Base-by-base conservation (phyloP, 2,797 vertebrate species). In the Hapalemur alaotrensis region DNA sequence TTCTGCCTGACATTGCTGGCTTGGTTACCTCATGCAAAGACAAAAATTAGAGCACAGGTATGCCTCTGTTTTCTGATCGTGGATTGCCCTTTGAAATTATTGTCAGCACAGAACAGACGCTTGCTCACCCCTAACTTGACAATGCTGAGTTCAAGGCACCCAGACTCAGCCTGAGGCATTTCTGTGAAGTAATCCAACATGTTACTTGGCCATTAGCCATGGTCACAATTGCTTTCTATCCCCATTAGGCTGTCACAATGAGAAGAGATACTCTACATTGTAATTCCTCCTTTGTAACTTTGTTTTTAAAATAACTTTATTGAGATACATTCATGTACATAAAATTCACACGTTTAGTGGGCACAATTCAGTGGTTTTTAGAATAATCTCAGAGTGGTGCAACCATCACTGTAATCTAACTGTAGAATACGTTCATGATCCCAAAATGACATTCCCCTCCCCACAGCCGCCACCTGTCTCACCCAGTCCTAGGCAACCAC, bases 241-340 rank as follows among this genome's bases (percentile, higher is more conserved):
- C 13, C 11, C 11, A 32, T 52, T 15, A 57, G n/a, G 43, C 41
- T 15, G 46, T 12, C 35, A n/a, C 48, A 70, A 76, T 89, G 18
- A 70, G 43, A 87, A 82, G 93, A 63, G 32, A 22, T 17, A 63
- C 4, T 65, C n/a, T 48, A 65, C n/a, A 28, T 7, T 65, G 17
- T 28, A 80, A 85, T 93, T 79, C 9, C 41, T 50, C 35, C n/a
- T 52, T 76, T 81, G 76, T 35, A 43, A 59, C 18, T 87, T 32
- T 48, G 9, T 63, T 79, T 72, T 48, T 28, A 59, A 83, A 82
- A 38, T 20, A 95, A 70, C 11, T 72, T 63, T 59, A 48, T 32
- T 85, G 50, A 86, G 9, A 41, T 76, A 25, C 15, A 87, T 67
- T 52, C 23, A 52, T 14, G 43, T 25, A 73, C 46, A 63, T 63